Conservation (phyloP, 2,113 vertebrate species). For the Cyprichromis sp. region DNA sequence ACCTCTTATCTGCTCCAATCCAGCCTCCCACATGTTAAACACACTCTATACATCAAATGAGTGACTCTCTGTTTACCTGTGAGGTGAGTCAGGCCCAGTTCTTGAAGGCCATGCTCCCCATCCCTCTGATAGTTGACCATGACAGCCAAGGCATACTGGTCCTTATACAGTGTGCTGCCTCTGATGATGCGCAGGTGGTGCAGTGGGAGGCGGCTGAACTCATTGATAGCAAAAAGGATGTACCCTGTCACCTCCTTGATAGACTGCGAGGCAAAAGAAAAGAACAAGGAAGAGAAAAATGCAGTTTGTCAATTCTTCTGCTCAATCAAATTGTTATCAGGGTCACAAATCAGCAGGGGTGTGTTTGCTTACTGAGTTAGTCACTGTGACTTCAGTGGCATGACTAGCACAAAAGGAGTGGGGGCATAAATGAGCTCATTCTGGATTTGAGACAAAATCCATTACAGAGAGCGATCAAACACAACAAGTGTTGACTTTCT, state of each 20-base stretch:
- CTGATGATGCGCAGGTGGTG: slow-evolving; percentile 85
- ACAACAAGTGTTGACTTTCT: background rate
- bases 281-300: background rate
- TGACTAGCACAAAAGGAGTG: background rate
- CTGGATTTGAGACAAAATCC: background rate
- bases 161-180: slow-evolving; percentile 80
- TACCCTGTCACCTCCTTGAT: slow-evolving; percentile 94
- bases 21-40: slow-evolving; percentile 16
- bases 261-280: slow-evolving; percentile 65
- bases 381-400: background rate
- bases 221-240: slow-evolving; percentile 84
- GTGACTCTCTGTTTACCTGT: slow-evolving; percentile 72
- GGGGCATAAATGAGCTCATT: background rate
- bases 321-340: background rate
- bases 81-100: slow-evolving; percentile 81
- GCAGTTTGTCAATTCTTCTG: background rate
- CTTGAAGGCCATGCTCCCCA: slow-evolving; percentile 73
- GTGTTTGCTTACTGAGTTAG: background rate
- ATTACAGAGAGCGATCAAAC: background rate
- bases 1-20: background rate
- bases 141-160: slow-evolving; percentile 79
- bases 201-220: slow-evolving; percentile 79
- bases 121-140: slow-evolving; percentile 88
- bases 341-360: background rate
- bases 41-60: background rate